Evolutionary conservation across 2,113 vertebrate species (phyloP), one percentile per base, ranked within the genome.

Genomic region (Siniperca chuatsi): DNA sequence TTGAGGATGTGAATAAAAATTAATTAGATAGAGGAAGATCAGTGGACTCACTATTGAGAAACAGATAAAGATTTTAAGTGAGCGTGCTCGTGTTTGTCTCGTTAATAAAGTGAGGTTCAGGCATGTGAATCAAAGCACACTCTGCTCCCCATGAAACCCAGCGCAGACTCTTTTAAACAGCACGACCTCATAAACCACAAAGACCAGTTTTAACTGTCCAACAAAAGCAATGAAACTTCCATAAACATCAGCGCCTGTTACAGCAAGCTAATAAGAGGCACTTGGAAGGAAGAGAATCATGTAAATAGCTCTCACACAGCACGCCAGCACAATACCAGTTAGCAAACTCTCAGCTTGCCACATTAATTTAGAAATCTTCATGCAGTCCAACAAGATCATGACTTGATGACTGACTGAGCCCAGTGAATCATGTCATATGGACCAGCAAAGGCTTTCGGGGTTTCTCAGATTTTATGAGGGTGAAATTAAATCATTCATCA

Each of bases 151-250:
- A 68, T 65, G 81, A 93, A 88, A 87, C 71, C 57, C 83, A 65
- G 75, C 61, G 82, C 81, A 81, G 79, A 50, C 67, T 90, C 65
- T 85, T 84, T 83, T 81, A 82, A 88, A 87, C 89, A 90, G 85
- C 80, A 44, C 82, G 84, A 91, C 85, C 90, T 92, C 92, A 89
- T 85, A 91, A 94, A 93, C 87, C 90, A 82, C 88, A 90, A 83
- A 82, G 55, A 79, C 54, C 68, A 20, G 75, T 90, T 93, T 29
- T 90, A 84, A 84, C 89, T 55, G 82, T 93, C 90, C 93, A 91
- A 93, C 85, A 82, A 89, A 91, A 89, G 91, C 91, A 93, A 87
- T 79, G 82, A 91, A 89, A 89, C 74, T 60, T 91, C 88, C 76
- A 92, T 92, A 91, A 94, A 94, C 82, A 84, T 92, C 83, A 90